Base-by-base conservation (phyloP, 53 echinoderm and acorn worm species). In the Echinometra lucunter region DNA sequence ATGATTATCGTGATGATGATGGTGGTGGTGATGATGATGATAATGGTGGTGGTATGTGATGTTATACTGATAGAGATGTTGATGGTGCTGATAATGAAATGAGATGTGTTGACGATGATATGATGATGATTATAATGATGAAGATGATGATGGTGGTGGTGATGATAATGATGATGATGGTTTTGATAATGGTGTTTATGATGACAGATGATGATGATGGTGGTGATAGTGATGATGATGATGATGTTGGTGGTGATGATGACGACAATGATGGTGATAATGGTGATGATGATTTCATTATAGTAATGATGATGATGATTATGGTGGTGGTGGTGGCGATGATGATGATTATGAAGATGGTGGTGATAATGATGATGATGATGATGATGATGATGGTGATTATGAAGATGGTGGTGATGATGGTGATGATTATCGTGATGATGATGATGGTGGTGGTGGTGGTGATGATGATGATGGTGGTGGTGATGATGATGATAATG, bases 291-390 rank as follows among this genome's bases (percentile, higher is more conserved):
- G n/a, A n/a, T n/a, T n/a, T n/a, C n/a, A n/a, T n/a, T n/a, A n/a
- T n/a, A n/a, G n/a, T n/a, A n/a, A n/a, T n/a, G 45, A 44, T 91
- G 92, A 72, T 72, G 74, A 91, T 91, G 49, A 70, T 91, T 72
- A 72, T 91, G 92, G 44, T 91, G 92, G 47, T 91, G 30, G 72
- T 91, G 72, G 72, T 91, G 92, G 47, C 72, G 49, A 47, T 91
- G 92, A 91, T 91, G 92, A 72, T 91, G 72, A 91, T 72, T 72
- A 42, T 91, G 92, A 91, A n/a, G n/a, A 92, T 92, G 72, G 69
- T 72, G 92, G 72, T 92, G 92, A 45, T 92, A 53, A 45, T 92
- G 92, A 45, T 72, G 49, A 92, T 92, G 92, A 72, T 92, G 53
- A 45, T 72, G 74, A 47, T 92, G 92, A 49, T 92, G 72, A 92